These are phyloP conservation scores for Chymomyza amoena DNA, from an alignment of 2,888 invertebrate genomes.

Conservation along the genomic window DNA sequence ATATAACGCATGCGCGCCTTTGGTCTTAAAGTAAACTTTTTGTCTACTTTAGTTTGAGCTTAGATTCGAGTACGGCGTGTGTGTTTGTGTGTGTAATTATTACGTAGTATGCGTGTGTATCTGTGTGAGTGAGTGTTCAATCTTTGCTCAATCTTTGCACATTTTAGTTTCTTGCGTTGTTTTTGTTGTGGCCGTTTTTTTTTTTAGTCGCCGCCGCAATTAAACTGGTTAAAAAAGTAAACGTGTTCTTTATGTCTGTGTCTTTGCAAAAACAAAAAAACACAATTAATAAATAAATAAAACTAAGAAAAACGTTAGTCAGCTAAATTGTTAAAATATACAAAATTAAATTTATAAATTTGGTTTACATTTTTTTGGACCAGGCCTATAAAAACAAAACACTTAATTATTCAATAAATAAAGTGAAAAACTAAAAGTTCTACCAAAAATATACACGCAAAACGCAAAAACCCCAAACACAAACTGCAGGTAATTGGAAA, in stretches of 20 bases:
- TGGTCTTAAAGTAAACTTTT: slow-evolving; percentile 4
- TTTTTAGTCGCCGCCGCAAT: not conserved
- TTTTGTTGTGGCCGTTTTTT: not conserved
- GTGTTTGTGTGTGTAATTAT: not conserved
- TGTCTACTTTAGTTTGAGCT: slow-evolving; percentile 37
- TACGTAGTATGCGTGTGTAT: slow-evolving; percentile 28
- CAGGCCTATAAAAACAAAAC: not conserved
- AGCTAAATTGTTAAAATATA: slow-evolving; percentile 23
- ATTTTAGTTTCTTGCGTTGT: slow-evolving; percentile 45
- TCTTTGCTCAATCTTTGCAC: slow-evolving; percentile 67
- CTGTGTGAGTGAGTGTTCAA: slow-evolving; percentile 46
- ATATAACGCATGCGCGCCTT: slow-evolving; percentile 44
- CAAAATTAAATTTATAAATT: slow-evolving; percentile 19
- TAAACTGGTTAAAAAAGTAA: slow-evolving; percentile 45
- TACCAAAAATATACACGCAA: not conserved
- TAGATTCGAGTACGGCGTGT: not conserved
- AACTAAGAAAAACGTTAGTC: slow-evolving; percentile 49
- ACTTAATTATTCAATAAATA: not conserved
- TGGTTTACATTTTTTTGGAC: slow-evolving; percentile 5
- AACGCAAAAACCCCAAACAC: not conserved
- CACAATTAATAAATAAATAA: slow-evolving; percentile 3
- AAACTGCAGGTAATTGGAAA: not conserved
- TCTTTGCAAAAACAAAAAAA: slow-evolving; percentile 53
- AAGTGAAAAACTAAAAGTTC: not conserved
- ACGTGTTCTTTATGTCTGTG: slow-evolving; percentile 63